Evolutionary conservation across 2,888 invertebrate genomes (phyloP), one percentile per base, ranked within the genome.

Genomic region (Machimus rusticus): DNA sequence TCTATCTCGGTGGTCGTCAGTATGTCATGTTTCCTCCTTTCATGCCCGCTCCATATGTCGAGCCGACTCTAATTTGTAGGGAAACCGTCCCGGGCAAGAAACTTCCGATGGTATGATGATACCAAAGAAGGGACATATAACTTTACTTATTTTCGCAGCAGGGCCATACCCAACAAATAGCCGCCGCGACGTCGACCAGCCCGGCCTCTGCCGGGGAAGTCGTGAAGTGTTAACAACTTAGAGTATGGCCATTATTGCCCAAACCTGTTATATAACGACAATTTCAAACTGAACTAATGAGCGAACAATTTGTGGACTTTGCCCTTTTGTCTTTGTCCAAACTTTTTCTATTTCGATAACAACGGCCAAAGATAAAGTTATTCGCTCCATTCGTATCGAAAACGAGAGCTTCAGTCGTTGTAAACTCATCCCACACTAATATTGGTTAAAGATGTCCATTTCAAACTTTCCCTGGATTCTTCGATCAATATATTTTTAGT

Each of bases 251-350:
- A 66, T 84, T 39, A 84, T 55, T 84, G 84, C 23, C 84, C 84
- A 84, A 74, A 84, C 39, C 34, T 39, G 55, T 84, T 57, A 74
- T 66, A 84, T 34, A 37, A 84, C 39, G 84, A 66, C 74, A 51
- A 74, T 84, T 84, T 74, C 74, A 84, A 84, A 74, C 84, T 43
- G 55, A 84, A 84, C 84, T 84, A 84, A 84, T 84, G 84, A 84
- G 66, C 28, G 66, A 37, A 74, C 84, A 84, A 84, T 74, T 84
- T 84, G 84, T 74, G 84, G 84, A 66, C 84, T 51, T 84, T 34
- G 66, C 37, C 43, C 37, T 84, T 84, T 66, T 84, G 74, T 84
- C 66, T 84, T 74, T 84, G 66, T 84, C 43, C 8, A 66, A 84
- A 84, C n/a, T 74, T 84, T 84, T 84, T 84, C 84, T 84, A 66